phyloP scores from a whole-genome alignment of 2,113 vertebrate species.

The Gopherus evgoodei region DNA sequence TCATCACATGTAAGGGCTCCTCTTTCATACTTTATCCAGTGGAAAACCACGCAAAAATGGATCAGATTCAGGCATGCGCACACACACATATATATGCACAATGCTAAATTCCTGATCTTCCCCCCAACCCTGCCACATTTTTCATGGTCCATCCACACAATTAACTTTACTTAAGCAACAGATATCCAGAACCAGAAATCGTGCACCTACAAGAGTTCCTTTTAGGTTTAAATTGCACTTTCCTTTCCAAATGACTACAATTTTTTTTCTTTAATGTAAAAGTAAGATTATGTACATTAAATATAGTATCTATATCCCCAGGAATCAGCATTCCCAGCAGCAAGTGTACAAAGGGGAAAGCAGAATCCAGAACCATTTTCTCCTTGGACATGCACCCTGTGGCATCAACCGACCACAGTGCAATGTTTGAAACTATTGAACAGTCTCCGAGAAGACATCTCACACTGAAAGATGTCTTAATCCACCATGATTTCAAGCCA shows the following conservation, averaged over 20 bases:
- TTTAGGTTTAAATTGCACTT: not conserved
- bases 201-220: not conserved
- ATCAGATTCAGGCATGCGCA: not conserved
- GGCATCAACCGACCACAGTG: conserved; percentile 54
- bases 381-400: not conserved
- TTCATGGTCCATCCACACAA: not conserved
- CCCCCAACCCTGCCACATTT: not conserved
- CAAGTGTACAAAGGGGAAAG: not conserved
- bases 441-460: conserved; percentile 47
- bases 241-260: not conserved
- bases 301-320: conserved; percentile 3
- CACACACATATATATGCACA: not conserved
- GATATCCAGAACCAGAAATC: not conserved
- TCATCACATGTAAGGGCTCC: not conserved
- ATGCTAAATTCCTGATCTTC: not conserved
- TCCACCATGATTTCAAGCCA: conserved; percentile 30
- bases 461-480: conserved; percentile 55
- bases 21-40: not conserved
- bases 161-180: not conserved
- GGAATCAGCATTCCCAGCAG: not conserved
- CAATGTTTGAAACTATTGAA: conserved; percentile 69
- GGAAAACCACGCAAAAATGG: not conserved
- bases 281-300: not conserved
- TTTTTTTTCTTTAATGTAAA: not conserved
- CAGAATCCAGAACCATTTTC: not conserved